A percentile compares a stretch with the other conserved stretches of the same genome.
Conservation (phyloP, 1,140 invertebrate genomes). For the Drosophila mojavensis region DNA sequence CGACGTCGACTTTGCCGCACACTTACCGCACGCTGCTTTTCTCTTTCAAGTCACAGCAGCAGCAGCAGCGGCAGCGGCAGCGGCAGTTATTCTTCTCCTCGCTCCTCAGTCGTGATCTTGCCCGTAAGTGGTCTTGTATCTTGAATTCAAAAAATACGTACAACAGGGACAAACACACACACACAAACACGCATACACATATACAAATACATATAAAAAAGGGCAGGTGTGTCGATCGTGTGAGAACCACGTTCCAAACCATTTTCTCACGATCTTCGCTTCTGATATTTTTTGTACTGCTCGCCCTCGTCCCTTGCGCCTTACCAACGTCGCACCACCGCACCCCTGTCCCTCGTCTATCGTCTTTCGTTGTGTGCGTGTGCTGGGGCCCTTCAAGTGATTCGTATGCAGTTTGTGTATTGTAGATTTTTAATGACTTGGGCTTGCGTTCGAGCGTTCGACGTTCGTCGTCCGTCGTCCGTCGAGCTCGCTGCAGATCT, state of each 20-base stretch:
- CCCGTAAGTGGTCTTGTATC: conserved; percentile 83
- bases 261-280: conserved; percentile 84
- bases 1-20: conserved; percentile 54
- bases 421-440: conserved; percentile 81
- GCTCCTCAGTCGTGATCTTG: conserved; percentile 80
- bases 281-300: conserved; percentile 72
- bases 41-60: conserved; percentile 65
- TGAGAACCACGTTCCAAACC: conserved; percentile 84
- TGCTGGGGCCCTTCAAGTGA: conserved; percentile 64
- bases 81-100: conserved; percentile 30
- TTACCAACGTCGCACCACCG: background rate
- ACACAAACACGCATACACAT: conserved; percentile 45
- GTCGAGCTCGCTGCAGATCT: conserved; percentile 36
- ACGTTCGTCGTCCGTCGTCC: background rate
- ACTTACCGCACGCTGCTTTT: conserved; percentile 82
- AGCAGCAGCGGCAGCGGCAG: conserved; percentile 3
- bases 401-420: conserved; percentile 82
- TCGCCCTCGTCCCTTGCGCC: conserved; percentile 1
- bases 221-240: conserved; percentile 84
- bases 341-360: background rate
- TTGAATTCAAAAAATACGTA: conserved; percentile 68
- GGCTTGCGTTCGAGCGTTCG: conserved; percentile 69
- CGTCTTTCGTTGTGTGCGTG: conserved; percentile 39
- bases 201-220: conserved; percentile 69
- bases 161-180: conserved; percentile 50